Base-by-base conservation (phyloP, 2,888 invertebrate species). In the Andrena minutula region DNA sequence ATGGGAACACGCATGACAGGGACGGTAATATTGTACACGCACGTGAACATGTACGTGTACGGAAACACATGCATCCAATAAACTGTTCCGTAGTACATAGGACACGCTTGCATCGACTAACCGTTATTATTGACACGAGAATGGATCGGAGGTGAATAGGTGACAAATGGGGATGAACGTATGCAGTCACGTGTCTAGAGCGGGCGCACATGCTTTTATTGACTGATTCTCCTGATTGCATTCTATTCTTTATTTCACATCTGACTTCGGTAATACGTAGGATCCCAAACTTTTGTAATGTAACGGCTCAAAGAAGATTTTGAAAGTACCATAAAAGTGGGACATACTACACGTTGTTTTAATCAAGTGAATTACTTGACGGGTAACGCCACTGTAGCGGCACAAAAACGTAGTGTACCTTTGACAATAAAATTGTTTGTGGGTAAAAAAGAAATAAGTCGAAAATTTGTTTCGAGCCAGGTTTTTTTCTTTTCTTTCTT, bases 121-220 rank as follows among this genome's bases (percentile, higher is more conserved):
- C 58, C 47, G 20, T 69, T 84, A 80, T 84, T 80, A 84, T 76
- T 84, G 70, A 66, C 63, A 32, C 28, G 49, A 66, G 60, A 65
- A 75, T 84, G 51, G 70, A 51, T 72, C 47, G 49, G 3, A 35
- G 51, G 26, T 72, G 71, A 65, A 76, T 73, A 84, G 81, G 53
- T 73, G 70, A 47, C 68, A 68, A 68, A 63, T 68, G 65, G 65
- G 79, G 66, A 66, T 61, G 71, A 68, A 58, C 51, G 41, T 56
- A n/a, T 60, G 26, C 61, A 41, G 72, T 32, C 70, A 61, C 73
- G 72, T 84, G 75, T 65, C 72, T 66, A 23, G 23, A 53, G 23
- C 53, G 20, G 78, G 63, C 53, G 51, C 53, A 35, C 47, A 60
- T 35, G 60, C 60, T 73, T 58, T 66, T 51, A 60, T 73, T 64